Conservation (phyloP, 2,797 vertebrate species). For the Serranus cabrilla region DNA sequence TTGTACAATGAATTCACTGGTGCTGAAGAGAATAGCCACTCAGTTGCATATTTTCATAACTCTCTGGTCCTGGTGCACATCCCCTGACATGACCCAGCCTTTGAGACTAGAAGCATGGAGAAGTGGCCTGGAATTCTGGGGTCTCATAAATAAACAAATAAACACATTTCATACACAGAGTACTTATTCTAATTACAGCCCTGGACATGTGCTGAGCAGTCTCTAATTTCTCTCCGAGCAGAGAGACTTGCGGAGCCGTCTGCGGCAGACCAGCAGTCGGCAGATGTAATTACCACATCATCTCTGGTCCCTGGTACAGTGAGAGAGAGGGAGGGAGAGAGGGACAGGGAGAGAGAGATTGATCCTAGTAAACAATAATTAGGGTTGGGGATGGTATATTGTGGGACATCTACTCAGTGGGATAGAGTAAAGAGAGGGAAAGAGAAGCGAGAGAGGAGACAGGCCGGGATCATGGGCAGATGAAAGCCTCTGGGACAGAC, state of each 20-base stretch:
- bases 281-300: slow-evolving; percentile 86
- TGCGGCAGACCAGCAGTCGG: slow-evolving; percentile 80
- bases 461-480: slow-evolving; percentile 46
- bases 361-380: slow-evolving; percentile 86
- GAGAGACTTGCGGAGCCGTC: slow-evolving; percentile 81
- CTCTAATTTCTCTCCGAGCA: slow-evolving; percentile 81
- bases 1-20: not conserved
- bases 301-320: slow-evolving; percentile 76
- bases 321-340: slow-evolving; percentile 40
- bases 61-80: slow-evolving; percentile 15
- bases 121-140: slow-evolving; percentile 60
- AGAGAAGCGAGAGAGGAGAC: slow-evolving; percentile 48
- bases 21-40: not conserved
- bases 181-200: slow-evolving; percentile 84
- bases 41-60: slow-evolving; percentile 1
- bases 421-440: slow-evolving; percentile 61
- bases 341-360: slow-evolving; percentile 64
- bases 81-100: slow-evolving; percentile 50
- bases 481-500: slow-evolving; percentile 51
- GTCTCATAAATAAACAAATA: slow-evolving; percentile 84
- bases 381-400: slow-evolving; percentile 79
- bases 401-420: slow-evolving; percentile 71
- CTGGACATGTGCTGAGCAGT: slow-evolving; percentile 76
- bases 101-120: slow-evolving; percentile 36
- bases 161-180: slow-evolving; percentile 80